Conservation (phyloP, 1,140 invertebrate species). For the Nephotettix cincticeps region DNA sequence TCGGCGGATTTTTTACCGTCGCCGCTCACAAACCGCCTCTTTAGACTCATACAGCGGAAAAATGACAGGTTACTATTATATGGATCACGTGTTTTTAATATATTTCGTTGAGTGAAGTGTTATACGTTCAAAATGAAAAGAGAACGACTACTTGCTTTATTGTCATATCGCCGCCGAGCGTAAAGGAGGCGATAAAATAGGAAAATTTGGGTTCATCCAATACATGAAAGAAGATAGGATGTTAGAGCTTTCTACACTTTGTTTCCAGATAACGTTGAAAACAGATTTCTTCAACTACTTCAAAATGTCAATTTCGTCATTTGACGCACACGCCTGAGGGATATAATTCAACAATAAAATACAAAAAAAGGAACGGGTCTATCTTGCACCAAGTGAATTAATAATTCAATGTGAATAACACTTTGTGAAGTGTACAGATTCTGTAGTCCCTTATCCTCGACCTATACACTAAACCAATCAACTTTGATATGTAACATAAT, state of each 20-base stretch:
- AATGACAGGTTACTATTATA: no score
- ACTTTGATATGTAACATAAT: no score
- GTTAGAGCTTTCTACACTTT: conserved; percentile 16
- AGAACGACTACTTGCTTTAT: background rate
- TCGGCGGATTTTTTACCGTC: no score
- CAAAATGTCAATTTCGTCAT: conserved; percentile 11
- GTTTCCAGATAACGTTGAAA: background rate
- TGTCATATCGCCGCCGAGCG: conserved; percentile 4
- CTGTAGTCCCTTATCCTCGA: no score
- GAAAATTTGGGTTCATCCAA: conserved; percentile 4
- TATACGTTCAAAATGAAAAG: background rate
- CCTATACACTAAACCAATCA: no score
- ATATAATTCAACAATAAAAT: background rate
- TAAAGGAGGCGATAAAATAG: conserved; percentile 12
- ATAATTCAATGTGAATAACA: no score
- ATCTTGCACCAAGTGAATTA: no score
- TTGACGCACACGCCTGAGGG: conserved; percentile 8
- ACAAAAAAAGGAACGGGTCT: conserved; percentile 10
- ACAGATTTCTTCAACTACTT: background rate
- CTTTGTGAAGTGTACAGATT: no score
- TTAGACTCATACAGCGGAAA: no score
- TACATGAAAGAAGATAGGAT: conserved; percentile 6
- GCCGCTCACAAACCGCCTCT: no score
- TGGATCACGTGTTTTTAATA: no score
- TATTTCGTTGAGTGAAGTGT: no score